Conservation (phyloP, 2,113 vertebrate genomes). For the Elephantulus edwardii region DNA sequence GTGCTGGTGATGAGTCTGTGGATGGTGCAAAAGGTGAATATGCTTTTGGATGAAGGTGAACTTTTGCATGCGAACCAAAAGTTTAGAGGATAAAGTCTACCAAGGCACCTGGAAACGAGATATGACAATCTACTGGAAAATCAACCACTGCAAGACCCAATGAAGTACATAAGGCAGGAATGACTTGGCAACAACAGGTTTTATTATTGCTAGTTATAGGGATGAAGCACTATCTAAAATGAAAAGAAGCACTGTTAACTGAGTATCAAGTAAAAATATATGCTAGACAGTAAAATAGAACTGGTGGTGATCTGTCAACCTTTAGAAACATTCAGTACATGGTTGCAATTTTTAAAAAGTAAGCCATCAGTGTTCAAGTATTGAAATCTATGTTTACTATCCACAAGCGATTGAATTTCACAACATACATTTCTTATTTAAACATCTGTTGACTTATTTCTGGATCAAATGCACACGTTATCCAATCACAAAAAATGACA, state of each 20-base stretch:
- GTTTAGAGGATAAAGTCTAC: background rate
- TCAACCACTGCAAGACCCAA: background rate
- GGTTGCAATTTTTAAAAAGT: conserved; percentile 52
- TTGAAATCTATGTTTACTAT: conserved; percentile 33
- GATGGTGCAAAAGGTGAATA: too few species aligned
- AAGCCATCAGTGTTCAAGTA: conserved; percentile 34
- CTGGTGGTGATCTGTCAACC: background rate
- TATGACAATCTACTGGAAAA: background rate
- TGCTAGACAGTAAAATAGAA: background rate
- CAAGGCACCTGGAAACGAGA: background rate
- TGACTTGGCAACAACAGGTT: background rate
- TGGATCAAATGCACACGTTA: conserved; percentile 52
- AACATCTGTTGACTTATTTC: conserved; percentile 64
- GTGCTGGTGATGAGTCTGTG: background rate
- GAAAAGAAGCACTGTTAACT: background rate
- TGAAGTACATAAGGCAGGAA: background rate
- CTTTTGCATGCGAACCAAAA: background rate
- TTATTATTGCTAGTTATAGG: background rate
- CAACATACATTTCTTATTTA: conserved; percentile 58
- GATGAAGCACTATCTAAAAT: background rate
- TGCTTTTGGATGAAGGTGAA: background rate
- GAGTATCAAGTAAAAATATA: background rate
- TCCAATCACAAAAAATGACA: conserved; percentile 53
- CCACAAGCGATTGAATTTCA: conserved; percentile 55
- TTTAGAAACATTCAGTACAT: conserved; percentile 28